Evolutionary conservation across 2,888 invertebrate species (phyloP).

Genomic region (Amphipoea lucens): DNA sequence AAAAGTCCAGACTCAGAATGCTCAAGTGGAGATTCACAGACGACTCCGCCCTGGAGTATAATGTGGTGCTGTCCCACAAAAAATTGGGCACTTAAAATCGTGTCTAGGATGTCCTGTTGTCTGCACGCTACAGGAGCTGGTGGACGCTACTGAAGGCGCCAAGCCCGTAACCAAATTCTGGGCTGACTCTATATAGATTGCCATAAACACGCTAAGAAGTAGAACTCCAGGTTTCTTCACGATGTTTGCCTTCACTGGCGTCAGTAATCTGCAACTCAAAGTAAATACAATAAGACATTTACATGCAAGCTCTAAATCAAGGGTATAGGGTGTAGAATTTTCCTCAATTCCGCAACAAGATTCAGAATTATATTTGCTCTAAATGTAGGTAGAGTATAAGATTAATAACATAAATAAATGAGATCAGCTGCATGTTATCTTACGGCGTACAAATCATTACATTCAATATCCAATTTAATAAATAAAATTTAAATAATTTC

Average conservation of each 20-base stretch:
- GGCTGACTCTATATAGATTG: background rate
- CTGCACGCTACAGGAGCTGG: background rate
- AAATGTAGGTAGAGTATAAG: too few species aligned
- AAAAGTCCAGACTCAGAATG: background rate
- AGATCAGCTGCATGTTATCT: too few species aligned
- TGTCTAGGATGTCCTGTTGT: background rate
- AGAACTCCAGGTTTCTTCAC: background rate
- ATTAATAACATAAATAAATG: too few species aligned
- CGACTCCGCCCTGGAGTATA: background rate
- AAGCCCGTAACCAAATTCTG: background rate
- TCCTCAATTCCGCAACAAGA: slow-evolving; percentile 1
- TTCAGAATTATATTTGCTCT: too few species aligned
- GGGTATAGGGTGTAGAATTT: background rate
- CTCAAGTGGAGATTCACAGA: background rate
- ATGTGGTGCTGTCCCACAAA: background rate
- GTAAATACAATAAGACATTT: background rate
- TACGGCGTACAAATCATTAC: too few species aligned
- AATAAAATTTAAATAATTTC: too few species aligned
- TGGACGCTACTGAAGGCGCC: background rate
- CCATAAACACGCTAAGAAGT: background rate
- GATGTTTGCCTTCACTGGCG: background rate
- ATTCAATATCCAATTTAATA: too few species aligned
- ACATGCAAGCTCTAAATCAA: background rate
- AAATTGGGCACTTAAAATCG: background rate
- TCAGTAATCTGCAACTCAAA: background rate